phyloP scores from a whole-genome alignment of 2,888 invertebrate genomes.

The Chironomus tentans region DNA sequence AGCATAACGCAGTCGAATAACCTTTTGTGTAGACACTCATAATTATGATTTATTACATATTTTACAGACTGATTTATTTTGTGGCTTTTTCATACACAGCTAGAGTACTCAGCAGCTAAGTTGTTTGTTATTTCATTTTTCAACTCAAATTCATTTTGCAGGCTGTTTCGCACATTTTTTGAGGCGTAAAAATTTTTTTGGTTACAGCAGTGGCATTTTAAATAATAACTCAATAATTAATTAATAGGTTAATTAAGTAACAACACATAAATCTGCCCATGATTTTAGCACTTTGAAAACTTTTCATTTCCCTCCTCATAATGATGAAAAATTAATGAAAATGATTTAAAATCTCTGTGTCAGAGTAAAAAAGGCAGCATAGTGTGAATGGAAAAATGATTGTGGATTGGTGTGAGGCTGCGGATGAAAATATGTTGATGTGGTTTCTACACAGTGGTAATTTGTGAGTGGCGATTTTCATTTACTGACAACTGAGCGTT shows the following conservation, averaged over 20 bases:
- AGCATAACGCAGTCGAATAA: conserved; percentile 17
- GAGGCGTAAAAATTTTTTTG: not conserved
- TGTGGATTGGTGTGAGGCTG: not conserved
- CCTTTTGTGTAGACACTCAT: conserved; percentile 26
- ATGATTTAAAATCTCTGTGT: not conserved
- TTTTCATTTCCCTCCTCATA: not conserved
- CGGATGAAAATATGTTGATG: not conserved
- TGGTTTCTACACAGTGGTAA: too few species aligned
- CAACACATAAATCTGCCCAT: not conserved
- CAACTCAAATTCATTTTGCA: not conserved
- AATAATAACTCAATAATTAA: conserved; percentile 25
- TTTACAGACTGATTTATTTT: conserved; percentile 26
- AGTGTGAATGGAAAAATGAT: too few species aligned
- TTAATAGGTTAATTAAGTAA: conserved; percentile 15
- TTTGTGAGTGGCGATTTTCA: too few species aligned
- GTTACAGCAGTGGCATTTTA: not conserved
- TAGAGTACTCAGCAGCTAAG: not conserved
- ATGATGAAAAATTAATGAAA: not conserved
- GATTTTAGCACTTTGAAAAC: too few species aligned
- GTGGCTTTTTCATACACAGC: not conserved
- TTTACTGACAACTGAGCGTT: too few species aligned
- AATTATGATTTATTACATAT: conserved; percentile 25
- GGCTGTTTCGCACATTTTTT: not conserved
- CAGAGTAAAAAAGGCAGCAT: too few species aligned
- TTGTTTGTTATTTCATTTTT: not conserved